A percentile compares a stretch with the other conserved stretches of the same genome.
These are phyloP conservation scores for Xenotilapia flavipinnis DNA, from an alignment of 2,113 vertebrate species.

Conservation along the genomic window DNA sequence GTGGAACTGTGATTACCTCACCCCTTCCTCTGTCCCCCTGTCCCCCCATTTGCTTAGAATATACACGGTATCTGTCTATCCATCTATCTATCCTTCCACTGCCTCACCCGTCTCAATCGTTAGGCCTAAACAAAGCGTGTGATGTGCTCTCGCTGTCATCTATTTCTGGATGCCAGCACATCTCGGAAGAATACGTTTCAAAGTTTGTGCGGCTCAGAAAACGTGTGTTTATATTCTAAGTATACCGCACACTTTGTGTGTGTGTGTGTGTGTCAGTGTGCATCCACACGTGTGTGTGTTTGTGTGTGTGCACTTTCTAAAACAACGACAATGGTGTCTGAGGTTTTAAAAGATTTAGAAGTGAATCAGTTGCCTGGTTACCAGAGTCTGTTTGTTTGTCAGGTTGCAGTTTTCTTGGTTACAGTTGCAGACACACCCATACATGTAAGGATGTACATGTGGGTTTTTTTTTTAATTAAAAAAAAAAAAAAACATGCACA, in stretches of 20 bases:
- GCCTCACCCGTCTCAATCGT: conserved; percentile 25
- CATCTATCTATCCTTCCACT: neutral
- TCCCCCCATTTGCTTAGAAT: conserved; percentile 34
- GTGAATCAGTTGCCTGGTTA: conserved; percentile 55
- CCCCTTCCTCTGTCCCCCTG: neutral
- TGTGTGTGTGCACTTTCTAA: conserved; percentile 13
- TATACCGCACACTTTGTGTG: neutral
- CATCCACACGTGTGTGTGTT: neutral
- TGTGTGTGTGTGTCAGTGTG: neutral
- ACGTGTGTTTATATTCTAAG: conserved; percentile 27
- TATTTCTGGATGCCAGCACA: conserved; percentile 41
- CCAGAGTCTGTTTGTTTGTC: conserved; percentile 41
- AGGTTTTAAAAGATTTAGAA: conserved; percentile 54
- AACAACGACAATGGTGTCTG: conserved; percentile 35
- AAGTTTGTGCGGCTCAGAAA: conserved; percentile 31
- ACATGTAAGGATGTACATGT: neutral
- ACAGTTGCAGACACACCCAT: neutral
- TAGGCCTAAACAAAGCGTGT: conserved; percentile 42
- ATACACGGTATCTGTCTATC: conserved; percentile 5
- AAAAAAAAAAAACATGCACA: neutral
- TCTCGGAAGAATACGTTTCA: conserved; percentile 20
- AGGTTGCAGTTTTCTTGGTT: neutral
- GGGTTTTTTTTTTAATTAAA: neutral
- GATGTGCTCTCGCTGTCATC: conserved; percentile 10
- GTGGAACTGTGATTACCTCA: conserved; percentile 59